Conservation (phyloP, 1,140 invertebrate species). For the Aphaenogaster floridana region DNA sequence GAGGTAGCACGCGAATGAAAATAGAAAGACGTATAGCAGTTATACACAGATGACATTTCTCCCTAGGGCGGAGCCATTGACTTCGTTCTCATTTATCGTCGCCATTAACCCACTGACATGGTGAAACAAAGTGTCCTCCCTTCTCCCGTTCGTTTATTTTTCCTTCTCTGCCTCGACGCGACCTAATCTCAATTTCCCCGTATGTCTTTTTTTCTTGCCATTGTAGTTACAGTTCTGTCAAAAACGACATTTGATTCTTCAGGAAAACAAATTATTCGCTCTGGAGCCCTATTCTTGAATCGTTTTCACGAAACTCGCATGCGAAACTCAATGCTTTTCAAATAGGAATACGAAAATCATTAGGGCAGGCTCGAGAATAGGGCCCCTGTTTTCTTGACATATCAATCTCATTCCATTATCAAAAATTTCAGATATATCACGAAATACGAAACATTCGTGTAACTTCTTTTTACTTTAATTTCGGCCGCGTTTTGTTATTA, state of each 20-base stretch:
- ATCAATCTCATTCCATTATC: not conserved
- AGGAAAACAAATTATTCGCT: not conserved
- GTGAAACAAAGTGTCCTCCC: conserved; percentile 33
- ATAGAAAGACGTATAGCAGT: conserved; percentile 50
- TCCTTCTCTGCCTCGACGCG: conserved; percentile 5
- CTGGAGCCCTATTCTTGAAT: too few species aligned
- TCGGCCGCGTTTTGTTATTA: not conserved
- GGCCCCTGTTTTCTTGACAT: not conserved
- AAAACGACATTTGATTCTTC: not conserved
- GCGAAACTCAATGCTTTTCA: too few species aligned
- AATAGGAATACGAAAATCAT: too few species aligned
- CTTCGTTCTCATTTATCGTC: conserved; percentile 70
- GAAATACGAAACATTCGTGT: not conserved
- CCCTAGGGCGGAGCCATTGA: conserved; percentile 51
- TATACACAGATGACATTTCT: conserved; percentile 29
- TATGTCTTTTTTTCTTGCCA: not conserved
- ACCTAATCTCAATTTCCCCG: not conserved
- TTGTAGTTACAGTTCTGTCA: not conserved
- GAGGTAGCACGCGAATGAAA: conserved; percentile 31
- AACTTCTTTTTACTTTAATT: not conserved
- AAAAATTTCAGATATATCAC: not conserved
- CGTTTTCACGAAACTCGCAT: too few species aligned
- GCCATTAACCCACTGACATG: conserved; percentile 73
- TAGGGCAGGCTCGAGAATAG: too few species aligned
- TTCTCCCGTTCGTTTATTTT: conserved; percentile 23